Conservation (phyloP, 1,140 invertebrate genomes). For the Aculops lycopersici region DNA sequence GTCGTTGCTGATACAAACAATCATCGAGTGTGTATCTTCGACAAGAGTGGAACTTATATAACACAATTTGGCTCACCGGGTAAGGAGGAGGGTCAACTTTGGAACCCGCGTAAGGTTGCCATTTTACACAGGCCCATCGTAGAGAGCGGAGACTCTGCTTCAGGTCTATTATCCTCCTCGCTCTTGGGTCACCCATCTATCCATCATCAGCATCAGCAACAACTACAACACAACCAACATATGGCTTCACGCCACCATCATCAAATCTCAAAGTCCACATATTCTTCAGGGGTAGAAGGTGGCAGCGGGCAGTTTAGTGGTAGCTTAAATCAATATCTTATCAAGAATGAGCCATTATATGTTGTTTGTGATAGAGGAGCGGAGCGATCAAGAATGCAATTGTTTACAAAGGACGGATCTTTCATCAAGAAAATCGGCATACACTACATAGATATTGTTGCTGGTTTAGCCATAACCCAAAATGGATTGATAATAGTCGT, state of each 20-base stretch:
- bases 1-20: slow-evolving; percentile 75
- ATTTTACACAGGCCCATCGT: background rate
- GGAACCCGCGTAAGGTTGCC: slow-evolving; percentile 58
- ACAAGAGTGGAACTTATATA: slow-evolving; percentile 48
- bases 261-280: background rate
- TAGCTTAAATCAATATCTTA: background rate
- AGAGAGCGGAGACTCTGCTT: too few relatives aligned
- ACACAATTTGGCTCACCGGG: slow-evolving; percentile 61
- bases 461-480: slow-evolving; percentile 56
- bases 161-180: too few relatives aligned
- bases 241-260: too few relatives aligned
- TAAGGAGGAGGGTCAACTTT: slow-evolving; percentile 73
- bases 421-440: slow-evolving; percentile 67
- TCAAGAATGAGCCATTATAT: too few relatives aligned
- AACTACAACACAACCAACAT: too few relatives aligned
- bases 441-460: slow-evolving; percentile 78
- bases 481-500: slow-evolving; percentile 75
- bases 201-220: too few relatives aligned
- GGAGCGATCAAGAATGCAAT: slow-evolving; percentile 78
- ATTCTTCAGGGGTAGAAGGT: slow-evolving; percentile 30
- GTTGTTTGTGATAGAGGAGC: slow-evolving; percentile 85
- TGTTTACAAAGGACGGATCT: slow-evolving; percentile 28
- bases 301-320: slow-evolving; percentile 34
- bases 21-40: slow-evolving; percentile 70
- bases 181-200: too few relatives aligned